These are phyloP conservation scores for Heliothis virescens DNA, from an alignment of 1,140 invertebrate species.

Conservation along the genomic window DNA sequence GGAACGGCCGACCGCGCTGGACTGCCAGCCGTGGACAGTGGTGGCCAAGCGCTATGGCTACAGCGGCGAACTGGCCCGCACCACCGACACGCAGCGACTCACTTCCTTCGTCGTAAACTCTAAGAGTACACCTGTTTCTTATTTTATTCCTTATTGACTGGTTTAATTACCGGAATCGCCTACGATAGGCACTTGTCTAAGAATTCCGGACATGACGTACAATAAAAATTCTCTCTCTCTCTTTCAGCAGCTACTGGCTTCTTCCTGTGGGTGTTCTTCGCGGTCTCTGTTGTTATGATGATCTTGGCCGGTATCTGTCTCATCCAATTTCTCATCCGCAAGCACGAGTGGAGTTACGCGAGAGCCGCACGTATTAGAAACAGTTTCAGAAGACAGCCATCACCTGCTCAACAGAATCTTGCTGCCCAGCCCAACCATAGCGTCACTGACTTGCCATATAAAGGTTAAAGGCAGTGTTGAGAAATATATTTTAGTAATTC, in stretches of 20 bases:
- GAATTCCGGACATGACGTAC: too few species aligned
- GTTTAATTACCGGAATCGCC: too few species aligned
- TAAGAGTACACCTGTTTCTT: too few species aligned
- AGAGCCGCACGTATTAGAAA: slow-evolving; percentile 42
- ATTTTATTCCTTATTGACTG: too few species aligned
- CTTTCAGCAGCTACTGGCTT: too few species aligned
- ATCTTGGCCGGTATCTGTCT: slow-evolving; percentile 51
- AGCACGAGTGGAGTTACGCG: slow-evolving; percentile 62
- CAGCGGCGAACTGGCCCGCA: background rate
- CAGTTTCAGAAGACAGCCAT: slow-evolving; percentile 46
- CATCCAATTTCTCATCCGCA: slow-evolving; percentile 60
- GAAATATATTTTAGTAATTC: background rate
- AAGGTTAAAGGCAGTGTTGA: background rate
- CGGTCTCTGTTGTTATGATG: slow-evolving; percentile 44
- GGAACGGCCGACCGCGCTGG: background rate
- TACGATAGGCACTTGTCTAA: too few species aligned
- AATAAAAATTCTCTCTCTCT: too few species aligned
- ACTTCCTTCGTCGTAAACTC: too few species aligned
- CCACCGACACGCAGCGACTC: background rate
- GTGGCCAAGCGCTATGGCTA: background rate
- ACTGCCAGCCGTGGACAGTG: background rate
- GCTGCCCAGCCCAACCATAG: background rate
- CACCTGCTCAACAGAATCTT: background rate
- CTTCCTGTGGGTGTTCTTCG: too few species aligned
- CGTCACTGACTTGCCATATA: background rate